phyloP scores from a whole-genome alignment of 1,140 invertebrate species.

The Aphaenogaster ashmeadi region DNA sequence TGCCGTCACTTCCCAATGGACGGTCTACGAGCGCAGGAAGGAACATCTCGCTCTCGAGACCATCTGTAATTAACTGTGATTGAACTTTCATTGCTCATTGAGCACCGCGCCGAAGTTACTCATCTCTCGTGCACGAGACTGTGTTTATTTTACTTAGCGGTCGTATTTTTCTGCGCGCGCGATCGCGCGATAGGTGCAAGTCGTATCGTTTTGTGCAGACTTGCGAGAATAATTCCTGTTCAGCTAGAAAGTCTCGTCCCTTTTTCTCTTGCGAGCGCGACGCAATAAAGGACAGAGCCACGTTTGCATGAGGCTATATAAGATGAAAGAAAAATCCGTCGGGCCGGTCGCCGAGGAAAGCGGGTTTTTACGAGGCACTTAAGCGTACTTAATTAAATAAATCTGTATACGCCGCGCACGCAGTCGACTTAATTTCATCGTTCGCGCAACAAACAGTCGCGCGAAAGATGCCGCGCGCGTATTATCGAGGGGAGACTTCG shows the following conservation, averaged over 20 bases:
- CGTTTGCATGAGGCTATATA: background rate
- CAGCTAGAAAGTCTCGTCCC: background rate
- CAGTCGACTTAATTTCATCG: slow-evolving; percentile 29
- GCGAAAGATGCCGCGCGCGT: slow-evolving; percentile 37
- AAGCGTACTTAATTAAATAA: slow-evolving; percentile 70
- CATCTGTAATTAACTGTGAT: slow-evolving; percentile 62
- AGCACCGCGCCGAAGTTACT: slow-evolving; percentile 38
- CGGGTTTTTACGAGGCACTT: slow-evolving; percentile 46
- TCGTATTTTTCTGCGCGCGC: background rate
- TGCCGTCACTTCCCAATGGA: slow-evolving; percentile 59
- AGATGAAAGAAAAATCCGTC: background rate
- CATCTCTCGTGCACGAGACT: slow-evolving; percentile 35
- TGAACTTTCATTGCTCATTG: slow-evolving; percentile 68
- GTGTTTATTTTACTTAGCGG: slow-evolving; percentile 54
- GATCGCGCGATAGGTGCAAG: background rate
- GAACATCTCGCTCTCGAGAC: slow-evolving; percentile 46
- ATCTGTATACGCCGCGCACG: slow-evolving; percentile 13
- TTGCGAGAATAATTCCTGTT: background rate
- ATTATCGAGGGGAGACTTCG: slow-evolving; percentile 21
- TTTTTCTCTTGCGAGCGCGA: background rate
- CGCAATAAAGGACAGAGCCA: slow-evolving; percentile 8
- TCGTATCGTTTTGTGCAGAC: background rate
- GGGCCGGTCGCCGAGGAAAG: background rate
- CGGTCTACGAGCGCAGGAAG: slow-evolving; percentile 46
- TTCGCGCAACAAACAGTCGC: slow-evolving; percentile 31